These are phyloP conservation scores for Enhydra lutris DNA, from an alignment of 2,113 vertebrate genomes.

Conservation along the genomic window DNA sequence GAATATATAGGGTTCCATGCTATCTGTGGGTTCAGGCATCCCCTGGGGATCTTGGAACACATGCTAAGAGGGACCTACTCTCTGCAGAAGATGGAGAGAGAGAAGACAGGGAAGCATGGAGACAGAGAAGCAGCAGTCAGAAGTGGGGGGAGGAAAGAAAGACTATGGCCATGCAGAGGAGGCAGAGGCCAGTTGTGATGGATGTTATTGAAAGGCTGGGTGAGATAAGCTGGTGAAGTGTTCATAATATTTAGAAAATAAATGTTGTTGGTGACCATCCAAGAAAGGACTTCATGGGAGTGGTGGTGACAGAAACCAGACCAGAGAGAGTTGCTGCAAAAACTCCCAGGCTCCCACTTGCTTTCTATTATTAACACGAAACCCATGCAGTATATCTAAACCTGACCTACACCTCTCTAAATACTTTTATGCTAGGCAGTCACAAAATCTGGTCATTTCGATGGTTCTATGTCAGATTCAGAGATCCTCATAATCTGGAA, in stretches of 20 bases:
- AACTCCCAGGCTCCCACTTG: background rate
- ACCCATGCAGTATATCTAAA: background rate
- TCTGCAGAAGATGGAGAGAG: background rate
- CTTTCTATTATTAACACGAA: background rate
- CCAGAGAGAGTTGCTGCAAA: background rate
- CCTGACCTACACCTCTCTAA: background rate
- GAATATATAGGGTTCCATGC: background rate
- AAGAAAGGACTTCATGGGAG: background rate
- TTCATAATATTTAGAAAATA: background rate
- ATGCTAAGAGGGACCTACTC: background rate
- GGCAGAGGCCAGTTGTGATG: accelerated
- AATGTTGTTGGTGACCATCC: background rate
- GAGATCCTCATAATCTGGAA: background rate
- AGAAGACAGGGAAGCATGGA: accelerated
- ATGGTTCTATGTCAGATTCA: background rate
- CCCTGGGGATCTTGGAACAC: background rate
- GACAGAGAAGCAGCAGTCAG: background rate
- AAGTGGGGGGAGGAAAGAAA: background rate
- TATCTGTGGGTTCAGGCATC: background rate
- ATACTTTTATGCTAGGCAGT: background rate
- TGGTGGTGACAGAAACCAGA: background rate
- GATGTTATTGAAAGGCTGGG: background rate
- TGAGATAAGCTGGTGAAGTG: background rate
- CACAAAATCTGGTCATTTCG: background rate
- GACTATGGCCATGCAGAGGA: accelerated